Percentiles rank a stretch among this genome's conserved stretches.
Conservation (phyloP, 2,888 invertebrate species). For the Hemistola chrysoprasaria region DNA sequence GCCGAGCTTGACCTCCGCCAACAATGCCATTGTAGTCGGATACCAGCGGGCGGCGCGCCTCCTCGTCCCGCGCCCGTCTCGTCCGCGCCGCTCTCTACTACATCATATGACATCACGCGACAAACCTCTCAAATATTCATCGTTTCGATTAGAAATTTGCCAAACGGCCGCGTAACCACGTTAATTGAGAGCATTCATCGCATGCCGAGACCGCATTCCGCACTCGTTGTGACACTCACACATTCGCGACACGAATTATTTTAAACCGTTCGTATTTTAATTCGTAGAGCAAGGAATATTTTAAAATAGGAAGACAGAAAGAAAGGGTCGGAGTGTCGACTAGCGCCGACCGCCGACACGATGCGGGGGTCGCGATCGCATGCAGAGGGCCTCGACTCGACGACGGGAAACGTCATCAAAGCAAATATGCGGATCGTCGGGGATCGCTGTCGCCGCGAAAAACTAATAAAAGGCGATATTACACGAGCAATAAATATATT, state of each 20-base stretch:
- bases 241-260: constrained; percentile 27
- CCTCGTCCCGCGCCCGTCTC: constrained; percentile 10
- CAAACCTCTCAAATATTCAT: constrained; percentile 47
- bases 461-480: constrained; percentile 76
- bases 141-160: constrained; percentile 60
- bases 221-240: constrained; percentile 23
- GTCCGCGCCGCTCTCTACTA: constrained; percentile 8
- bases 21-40: constrained; percentile 39
- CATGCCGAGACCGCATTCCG: constrained; percentile 46
- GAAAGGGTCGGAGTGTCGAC: constrained; percentile 33
- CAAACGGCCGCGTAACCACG: constrained; percentile 51
- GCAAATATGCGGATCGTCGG: constrained; percentile 49
- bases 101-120: constrained; percentile 42
- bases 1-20: constrained; percentile 42
- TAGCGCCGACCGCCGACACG: constrained; percentile 32
- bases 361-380: constrained; percentile 7
- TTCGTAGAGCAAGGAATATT: constrained; percentile 43
- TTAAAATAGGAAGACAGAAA: constrained; percentile 34
- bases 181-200: constrained; percentile 55
- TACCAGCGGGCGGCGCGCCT: too few species aligned
- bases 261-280: constrained; percentile 45
- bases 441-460: constrained; percentile 68
- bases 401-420: constrained; percentile 42
- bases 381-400: constrained; percentile 1
- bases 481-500: constrained; percentile 59